Evolutionary conservation across 2,888 invertebrate species (phyloP).

Genomic region (Caenorhabditis sinica): DNA sequence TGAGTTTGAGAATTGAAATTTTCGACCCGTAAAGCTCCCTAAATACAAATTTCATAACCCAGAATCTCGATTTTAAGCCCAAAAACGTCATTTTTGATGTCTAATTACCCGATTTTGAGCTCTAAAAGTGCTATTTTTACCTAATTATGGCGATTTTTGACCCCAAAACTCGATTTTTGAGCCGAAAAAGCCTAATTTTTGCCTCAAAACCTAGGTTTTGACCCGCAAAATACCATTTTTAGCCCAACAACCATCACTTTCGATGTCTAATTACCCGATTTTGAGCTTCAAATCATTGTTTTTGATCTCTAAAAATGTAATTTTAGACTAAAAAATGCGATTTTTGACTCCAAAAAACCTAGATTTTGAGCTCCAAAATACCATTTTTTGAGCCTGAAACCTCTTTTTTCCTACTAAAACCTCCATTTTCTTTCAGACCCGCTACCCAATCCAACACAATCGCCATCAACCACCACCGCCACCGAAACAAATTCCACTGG

Average conservation of each 20-base stretch:
- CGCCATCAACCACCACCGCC: conserved; percentile 1
- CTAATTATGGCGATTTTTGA: too few relatives aligned
- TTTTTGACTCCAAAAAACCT: not conserved
- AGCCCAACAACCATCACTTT: not conserved
- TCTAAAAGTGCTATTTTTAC: not conserved
- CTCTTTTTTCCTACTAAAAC: not conserved
- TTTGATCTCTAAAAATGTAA: too few relatives aligned
- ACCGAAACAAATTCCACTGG: conserved; percentile 38
- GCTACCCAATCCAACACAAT: conserved; percentile 14
- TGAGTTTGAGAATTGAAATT: too few relatives aligned
- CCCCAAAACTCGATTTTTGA: not conserved
- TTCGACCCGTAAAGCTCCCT: too few relatives aligned
- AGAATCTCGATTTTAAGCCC: too few relatives aligned
- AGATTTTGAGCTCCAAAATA: not conserved
- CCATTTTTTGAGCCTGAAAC: not conserved
- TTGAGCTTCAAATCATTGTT: not conserved
- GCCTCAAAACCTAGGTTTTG: not conserved
- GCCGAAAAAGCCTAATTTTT: not conserved
- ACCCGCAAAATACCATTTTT: too few relatives aligned
- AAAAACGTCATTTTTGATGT: not conserved
- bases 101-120: not conserved
- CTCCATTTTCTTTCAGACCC: not conserved
- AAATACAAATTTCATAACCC: too few relatives aligned
- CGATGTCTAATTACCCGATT: not conserved
- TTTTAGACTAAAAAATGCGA: not conserved